Evolutionary conservation across 2,888 invertebrate genomes (phyloP), one percentile per base, ranked within the genome.

Genomic region (Coleophora flavipennella): DNA sequence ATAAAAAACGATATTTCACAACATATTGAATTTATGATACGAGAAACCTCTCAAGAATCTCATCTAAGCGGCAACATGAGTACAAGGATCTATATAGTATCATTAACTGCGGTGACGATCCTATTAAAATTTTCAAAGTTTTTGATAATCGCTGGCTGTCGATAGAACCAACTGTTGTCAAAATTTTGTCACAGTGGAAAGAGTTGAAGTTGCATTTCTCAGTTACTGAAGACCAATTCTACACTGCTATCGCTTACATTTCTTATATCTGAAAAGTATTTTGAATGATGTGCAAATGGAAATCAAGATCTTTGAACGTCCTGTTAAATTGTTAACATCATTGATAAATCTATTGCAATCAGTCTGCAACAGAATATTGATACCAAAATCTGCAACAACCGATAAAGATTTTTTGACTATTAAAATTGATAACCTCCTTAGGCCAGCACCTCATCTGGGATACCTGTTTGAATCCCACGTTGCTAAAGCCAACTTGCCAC

Each of bases 41-140:
- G 49, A 26, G 51, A 59, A 51, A 60, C 55, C 2, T 49, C 55
- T 33, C 59, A 39, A 42, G 36, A 13, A 37, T 42, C 25, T 60
- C 54, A 8, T 34, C 53, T 10, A 44, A 46, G n/a, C 37, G 53
- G 10, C 43, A 44, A 39, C 11, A 33, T 20, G 27, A 41, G 6
- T 53, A 53, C 40, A 44, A 43, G 48, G 38, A 53, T 13, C 46
- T 57, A n/a, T 62, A 52, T 31, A 35, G 51, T 40, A 35, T 42
- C 1, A 57, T 65, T 13, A 64, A 64, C 38, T 51, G 54, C 36
- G 60, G 55, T 27, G 35, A 48, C 20, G 36, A 45, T 35, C 62
- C 62, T 6, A 44, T 62, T 13, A 51, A 51, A 50, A 59, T 62
- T 26, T 36, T 48, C 32, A 45, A 55, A 40, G n/a, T n/a, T 26